phyloP scores from a whole-genome alignment of 2,113 vertebrate genomes.

The Ammodytes dubius region DNA sequence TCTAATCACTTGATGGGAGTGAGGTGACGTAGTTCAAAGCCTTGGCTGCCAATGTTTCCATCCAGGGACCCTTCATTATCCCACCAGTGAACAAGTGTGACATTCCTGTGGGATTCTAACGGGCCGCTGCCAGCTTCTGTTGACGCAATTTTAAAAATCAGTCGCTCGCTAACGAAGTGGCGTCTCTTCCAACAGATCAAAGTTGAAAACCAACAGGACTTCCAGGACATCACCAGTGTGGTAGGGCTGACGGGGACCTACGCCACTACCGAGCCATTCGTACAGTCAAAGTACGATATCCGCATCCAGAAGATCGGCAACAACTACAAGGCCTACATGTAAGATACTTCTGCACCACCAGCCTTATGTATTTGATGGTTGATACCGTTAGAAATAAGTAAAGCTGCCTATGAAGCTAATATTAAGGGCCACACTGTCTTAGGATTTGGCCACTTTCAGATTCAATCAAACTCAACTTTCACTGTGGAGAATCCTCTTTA shows the following conservation, averaged over 20 bases:
- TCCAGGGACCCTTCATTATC: conserved; percentile 58
- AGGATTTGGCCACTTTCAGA: not conserved
- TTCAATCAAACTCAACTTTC: not conserved
- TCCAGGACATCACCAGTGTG: conserved; percentile 96
- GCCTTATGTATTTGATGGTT: not conserved
- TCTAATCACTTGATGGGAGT: conserved; percentile 40
- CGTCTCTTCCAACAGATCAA: conserved; percentile 88
- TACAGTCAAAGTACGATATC: conserved; percentile 97
- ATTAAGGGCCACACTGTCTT: not conserved
- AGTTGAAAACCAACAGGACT: conserved; percentile 95
- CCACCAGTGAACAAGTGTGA: conserved; percentile 47
- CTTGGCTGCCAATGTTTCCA: conserved; percentile 43
- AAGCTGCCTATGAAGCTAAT: not conserved
- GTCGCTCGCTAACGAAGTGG: conserved; percentile 33
- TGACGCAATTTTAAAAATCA: conserved; percentile 50
- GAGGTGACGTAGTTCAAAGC: conserved; percentile 65
- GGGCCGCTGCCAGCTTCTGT: conserved; percentile 27
- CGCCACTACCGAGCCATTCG: conserved; percentile 92
- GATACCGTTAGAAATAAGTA: not conserved
- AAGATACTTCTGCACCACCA: conserved; percentile 71
- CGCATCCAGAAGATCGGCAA: conserved; percentile 97
- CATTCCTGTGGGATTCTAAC: conserved; percentile 65
- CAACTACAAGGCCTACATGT: conserved; percentile 99
- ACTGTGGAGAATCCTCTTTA: not conserved
- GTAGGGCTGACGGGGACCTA: conserved; percentile 96